Evolutionary conservation across 2,888 invertebrate genomes (phyloP), one percentile per base, ranked within the genome.

Genomic region (Drosophila percnosoma): DNA sequence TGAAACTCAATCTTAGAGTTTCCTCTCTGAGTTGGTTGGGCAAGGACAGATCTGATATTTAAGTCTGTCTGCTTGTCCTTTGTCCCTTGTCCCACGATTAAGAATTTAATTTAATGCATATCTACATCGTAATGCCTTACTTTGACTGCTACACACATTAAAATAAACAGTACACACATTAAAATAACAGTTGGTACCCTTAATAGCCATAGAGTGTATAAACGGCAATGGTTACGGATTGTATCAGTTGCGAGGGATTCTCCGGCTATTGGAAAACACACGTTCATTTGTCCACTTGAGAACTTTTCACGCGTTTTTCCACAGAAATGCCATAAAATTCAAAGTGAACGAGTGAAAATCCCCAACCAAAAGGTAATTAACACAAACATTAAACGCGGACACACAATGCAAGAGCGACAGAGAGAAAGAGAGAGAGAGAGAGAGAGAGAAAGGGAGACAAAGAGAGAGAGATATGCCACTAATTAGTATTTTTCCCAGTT

Each of bases 401-500:
- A 52, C 15, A 53, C 42, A 42, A 21, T 21, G 42, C 2, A 42
- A 42, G 5, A 42, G 21, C 42, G 5, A 6, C 11, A 21, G 15
- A 24, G 8, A n/a, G 21, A 29, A 11, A 40, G 24, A 24, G 45
- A 21, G 10, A 11, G 4, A 60, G 66, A 49, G 31, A 29, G 15
- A 24, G 8, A 24, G 33, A 29, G 15, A 24, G 8, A 24, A 29
- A 18, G 38, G 3, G 21, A 45, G 7, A 45, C 21, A 21, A 7
- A 49, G 29, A n/a, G 27, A 38, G 31, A 42, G 78, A 78, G 88
- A 81, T 82, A 78, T 78, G 82, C 81, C 84, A 91, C 91, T 92
- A 92, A 92, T 92, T 92, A 92, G 92, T 86, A 80, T 87, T 85
- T 78, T 76, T 75, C 73, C 71, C 64, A 71, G 90, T 91, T 91